These are phyloP conservation scores for Scelioninae gen. 1 DNA, from an alignment of 2,888 invertebrate genomes.

Conservation along the genomic window DNA sequence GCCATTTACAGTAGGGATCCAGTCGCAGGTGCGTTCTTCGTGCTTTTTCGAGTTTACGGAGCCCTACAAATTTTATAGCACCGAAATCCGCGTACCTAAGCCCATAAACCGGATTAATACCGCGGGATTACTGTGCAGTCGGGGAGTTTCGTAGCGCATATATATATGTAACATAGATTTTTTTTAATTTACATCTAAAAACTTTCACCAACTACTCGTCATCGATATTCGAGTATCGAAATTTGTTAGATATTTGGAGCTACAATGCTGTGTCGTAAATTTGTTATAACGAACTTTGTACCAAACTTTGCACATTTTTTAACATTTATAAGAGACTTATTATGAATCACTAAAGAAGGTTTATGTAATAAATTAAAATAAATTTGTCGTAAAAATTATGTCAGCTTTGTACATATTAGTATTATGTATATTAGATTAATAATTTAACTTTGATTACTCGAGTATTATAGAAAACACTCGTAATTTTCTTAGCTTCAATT, in stretches of 20 bases:
- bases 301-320: background rate
- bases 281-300: background rate
- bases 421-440: background rate
- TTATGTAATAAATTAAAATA: background rate
- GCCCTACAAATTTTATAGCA: constrained; percentile 57
- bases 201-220: constrained; percentile 37
- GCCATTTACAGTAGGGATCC: constrained; percentile 16
- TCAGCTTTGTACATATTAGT: no score
- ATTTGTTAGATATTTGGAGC: constrained; percentile 18
- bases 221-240: constrained; percentile 7
- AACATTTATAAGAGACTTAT: background rate
- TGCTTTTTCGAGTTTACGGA: constrained; percentile 67
- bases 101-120: constrained; percentile 64
- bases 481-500: constrained; percentile 16
- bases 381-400: background rate
- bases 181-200: constrained; percentile 30
- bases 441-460: background rate
- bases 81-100: constrained; percentile 46
- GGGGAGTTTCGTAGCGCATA: constrained; percentile 9
- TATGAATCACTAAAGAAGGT: background rate
- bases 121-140: constrained; percentile 49
- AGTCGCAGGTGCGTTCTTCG: constrained; percentile 55
- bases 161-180: constrained; percentile 22
- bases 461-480: constrained; percentile 8
- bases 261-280: background rate